These are phyloP conservation scores for Ridgeia piscesae DNA, from an alignment of 1,140 invertebrate genomes.

Conservation along the genomic window DNA sequence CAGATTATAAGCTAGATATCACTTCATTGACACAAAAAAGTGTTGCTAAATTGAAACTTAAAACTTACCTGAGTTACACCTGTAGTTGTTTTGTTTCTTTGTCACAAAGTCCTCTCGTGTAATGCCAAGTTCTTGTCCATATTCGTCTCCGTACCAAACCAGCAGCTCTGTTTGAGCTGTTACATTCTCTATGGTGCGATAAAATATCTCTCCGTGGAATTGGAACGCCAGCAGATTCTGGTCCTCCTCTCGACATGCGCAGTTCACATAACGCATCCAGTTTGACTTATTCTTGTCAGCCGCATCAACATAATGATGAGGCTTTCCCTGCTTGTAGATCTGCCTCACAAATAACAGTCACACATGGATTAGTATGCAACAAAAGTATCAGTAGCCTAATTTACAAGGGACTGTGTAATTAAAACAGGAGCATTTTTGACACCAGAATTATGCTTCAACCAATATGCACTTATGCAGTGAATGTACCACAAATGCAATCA, in stretches of 20 bases:
- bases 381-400: background rate
- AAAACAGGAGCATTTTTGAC: too few relatives aligned
- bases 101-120: background rate
- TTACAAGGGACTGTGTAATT: background rate
- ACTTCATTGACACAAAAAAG: too few relatives aligned
- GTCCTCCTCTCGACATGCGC: conserved; percentile 56
- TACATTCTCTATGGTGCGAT: conserved; percentile 58
- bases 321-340: conserved; percentile 7
- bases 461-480: too few relatives aligned
- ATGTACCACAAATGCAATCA: too few relatives aligned
- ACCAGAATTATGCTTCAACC: too few relatives aligned
- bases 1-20: too few relatives aligned
- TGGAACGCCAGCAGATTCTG: conserved; percentile 63
- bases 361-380: background rate
- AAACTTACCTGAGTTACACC: background rate
- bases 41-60: background rate
- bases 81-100: background rate
- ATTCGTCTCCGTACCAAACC: conserved; percentile 62
- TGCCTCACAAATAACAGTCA: background rate
- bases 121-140: conserved; percentile 47
- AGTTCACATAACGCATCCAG: conserved; percentile 65
- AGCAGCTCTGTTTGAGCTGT: conserved; percentile 58
- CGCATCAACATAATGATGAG: conserved; percentile 51
- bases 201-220: conserved; percentile 61
- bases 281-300: conserved; percentile 52